A percentile compares a stretch with the other conserved stretches of the same genome.
Evolutionary conservation across 2,113 vertebrate genomes (phyloP).

Genomic region (Pollachius pollachius): DNA sequence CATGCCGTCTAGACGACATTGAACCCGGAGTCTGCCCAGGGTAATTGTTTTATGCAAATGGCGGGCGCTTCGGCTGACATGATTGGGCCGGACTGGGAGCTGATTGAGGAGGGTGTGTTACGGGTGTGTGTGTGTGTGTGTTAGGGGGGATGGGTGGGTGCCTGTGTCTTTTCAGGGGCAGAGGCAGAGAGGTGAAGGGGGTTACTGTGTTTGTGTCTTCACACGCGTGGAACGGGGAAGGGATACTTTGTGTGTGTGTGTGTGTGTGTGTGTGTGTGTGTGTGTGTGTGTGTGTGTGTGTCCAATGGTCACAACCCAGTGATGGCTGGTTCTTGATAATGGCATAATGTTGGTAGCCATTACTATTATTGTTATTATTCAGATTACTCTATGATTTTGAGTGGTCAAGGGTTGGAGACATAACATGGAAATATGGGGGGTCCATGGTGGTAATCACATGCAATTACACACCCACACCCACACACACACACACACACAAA

Average conservation of each 20-base stretch:
- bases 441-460: constrained; percentile 12
- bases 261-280: constrained; percentile 28
- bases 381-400: constrained; percentile 63
- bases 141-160: background rate
- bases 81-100: constrained; percentile 70
- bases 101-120: constrained; percentile 59
- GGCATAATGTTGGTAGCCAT: constrained; percentile 56
- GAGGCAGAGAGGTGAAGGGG: background rate
- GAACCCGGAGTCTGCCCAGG: constrained; percentile 77
- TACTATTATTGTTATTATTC: constrained; percentile 72
- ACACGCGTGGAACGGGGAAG: too few relatives aligned
- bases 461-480: constrained; percentile 15
- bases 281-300: constrained; percentile 33
- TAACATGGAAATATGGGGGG: constrained; percentile 30
- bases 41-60: constrained; percentile 95
- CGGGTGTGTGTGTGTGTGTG: background rate
- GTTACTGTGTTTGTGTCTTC: background rate
- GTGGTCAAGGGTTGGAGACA: constrained; percentile 33
- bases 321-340: constrained; percentile 54
- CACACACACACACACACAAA: constrained; percentile 9
- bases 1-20: constrained; percentile 91
- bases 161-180: background rate
- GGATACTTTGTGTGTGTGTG: background rate
- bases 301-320: constrained; percentile 14
- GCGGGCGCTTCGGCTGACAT: constrained; percentile 72